Evolutionary conservation across 2,888 invertebrate genomes (phyloP).

Genomic region (Hololepta plana): DNA sequence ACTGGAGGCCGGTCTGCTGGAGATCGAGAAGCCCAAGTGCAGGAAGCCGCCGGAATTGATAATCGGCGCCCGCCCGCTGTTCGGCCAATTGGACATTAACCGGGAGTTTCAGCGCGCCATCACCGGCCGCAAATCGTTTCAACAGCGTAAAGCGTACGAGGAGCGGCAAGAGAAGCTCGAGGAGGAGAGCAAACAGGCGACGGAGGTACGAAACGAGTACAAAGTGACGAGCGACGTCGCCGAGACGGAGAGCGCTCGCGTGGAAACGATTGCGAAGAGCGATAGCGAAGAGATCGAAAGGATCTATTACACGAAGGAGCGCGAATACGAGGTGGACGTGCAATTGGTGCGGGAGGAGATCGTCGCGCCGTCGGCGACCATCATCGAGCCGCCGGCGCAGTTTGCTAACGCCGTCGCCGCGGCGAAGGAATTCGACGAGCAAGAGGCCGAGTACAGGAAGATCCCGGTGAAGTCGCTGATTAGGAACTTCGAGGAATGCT

Average conservation of each 20-base stretch:
- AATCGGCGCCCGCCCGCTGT: constrained; percentile 25
- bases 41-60: constrained; percentile 25
- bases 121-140: constrained; percentile 10
- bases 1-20: too few species aligned
- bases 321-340: constrained; percentile 22
- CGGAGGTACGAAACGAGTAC: constrained; percentile 6
- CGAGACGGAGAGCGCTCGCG: constrained; percentile 17
- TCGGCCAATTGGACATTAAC: constrained; percentile 24
- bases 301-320: constrained; percentile 21
- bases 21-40: constrained; percentile 14
- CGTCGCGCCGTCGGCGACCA: constrained; percentile 12
- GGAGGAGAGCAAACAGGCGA: constrained; percentile 10
- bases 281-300: constrained; percentile 23
- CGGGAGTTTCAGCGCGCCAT: constrained; percentile 25
- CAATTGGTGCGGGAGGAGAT: constrained; percentile 21
- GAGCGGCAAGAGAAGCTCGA: constrained; percentile 4
- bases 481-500: constrained; percentile 41
- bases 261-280: constrained; percentile 17
- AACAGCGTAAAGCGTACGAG: constrained; percentile 4
- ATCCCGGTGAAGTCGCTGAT: constrained; percentile 33
- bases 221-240: constrained; percentile 15
- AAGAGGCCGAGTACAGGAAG: constrained; percentile 23
- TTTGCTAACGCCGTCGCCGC: constrained; percentile 1
- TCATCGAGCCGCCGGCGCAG: too few species aligned
- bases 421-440: constrained; percentile 10